Base-by-base conservation (phyloP, 2,797 vertebrate genomes). In the Psittacula derbiana region DNA sequence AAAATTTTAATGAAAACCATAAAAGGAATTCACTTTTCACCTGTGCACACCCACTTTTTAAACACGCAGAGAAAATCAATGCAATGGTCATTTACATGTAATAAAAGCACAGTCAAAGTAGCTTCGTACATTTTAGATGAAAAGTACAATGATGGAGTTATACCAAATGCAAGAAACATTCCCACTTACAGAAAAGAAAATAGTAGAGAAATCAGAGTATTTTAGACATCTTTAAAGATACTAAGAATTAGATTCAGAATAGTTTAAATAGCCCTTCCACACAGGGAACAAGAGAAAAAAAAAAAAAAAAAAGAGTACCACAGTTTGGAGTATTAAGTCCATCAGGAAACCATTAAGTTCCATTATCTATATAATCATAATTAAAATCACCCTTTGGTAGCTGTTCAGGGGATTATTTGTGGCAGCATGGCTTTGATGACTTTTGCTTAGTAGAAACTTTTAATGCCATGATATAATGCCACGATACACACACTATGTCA, bases 401-500 rank as follows among this genome's bases (percentile, higher is more conserved):
- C n/a, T 75, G 20, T 36, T 75, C n/a, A 30, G 69, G 11, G 12
- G 25, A 55, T 75, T 80, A 71, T 53, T 87, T 70, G 28, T 21
- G 85, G 43, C 23, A 89, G 23, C 1, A 2, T 30, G 23, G 28
- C 8, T 85, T 76, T 70, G 12, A 85, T 31, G 3, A 87, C 43
- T 70, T 69, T 53, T 20, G 31, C 46, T 75, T 83, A 43, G 9
- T 28, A 85, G 23, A 61, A 71, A 30, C 4, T 24, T 73, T 33
- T 27, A 40, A 24, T 18, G 12, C 18, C n/a, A 30, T 8, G 2
- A 58, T 1, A 76, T 4, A 25, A 38, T 38, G 10, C 36, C 36
- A 38, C 11, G 1, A 49, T 5, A 40, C 1, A 44, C 5, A 44
- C 5, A 47, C 2, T 4, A 30, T 2, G 5, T 70, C 60, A 88